A percentile compares a stretch with the other conserved stretches of the same genome.
These are phyloP conservation scores for Porites lutea DNA, from an alignment of 64 coral and sea anemone species.

Conservation along the genomic window DNA sequence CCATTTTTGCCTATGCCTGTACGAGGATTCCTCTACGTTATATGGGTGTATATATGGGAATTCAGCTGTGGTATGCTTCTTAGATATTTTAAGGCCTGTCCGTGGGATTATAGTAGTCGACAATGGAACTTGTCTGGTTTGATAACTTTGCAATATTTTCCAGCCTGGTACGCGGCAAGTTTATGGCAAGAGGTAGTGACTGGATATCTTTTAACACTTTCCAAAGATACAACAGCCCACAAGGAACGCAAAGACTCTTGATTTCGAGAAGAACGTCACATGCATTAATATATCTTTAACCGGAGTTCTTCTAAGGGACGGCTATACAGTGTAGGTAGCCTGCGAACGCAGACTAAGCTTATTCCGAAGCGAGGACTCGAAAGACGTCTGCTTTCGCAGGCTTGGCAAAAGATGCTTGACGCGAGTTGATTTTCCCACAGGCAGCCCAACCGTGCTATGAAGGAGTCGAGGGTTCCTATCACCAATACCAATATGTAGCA, in stretches of 20 bases:
- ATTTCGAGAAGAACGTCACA: neutral
- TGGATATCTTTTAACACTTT: constrained; percentile 43
- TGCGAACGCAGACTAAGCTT: no score
- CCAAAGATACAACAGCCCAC: neutral
- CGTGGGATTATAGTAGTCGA: constrained; percentile 46
- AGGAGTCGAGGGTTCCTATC: no score
- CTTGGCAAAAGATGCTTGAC: no score
- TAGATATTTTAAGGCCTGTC: constrained; percentile 30
- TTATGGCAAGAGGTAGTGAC: constrained; percentile 52
- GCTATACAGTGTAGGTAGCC: no score
- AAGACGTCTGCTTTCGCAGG: no score
- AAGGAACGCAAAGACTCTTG: neutral
- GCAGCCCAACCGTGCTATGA: no score
- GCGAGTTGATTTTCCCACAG: no score
- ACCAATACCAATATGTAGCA: no score
- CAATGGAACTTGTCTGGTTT: constrained; percentile 45
- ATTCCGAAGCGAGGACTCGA: no score
- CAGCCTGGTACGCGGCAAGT: constrained; percentile 49
- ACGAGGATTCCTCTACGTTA: constrained; percentile 21
- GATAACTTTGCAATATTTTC: constrained; percentile 70
- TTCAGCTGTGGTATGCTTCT: constrained; percentile 41
- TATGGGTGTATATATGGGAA: constrained; percentile 55
- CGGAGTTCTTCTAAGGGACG: no score
- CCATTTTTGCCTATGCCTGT: constrained; percentile 26
- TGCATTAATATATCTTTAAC: no score